Evolutionary conservation across 2,797 vertebrate species (phyloP).

Genomic region (Toxotes lorentzi): DNA sequence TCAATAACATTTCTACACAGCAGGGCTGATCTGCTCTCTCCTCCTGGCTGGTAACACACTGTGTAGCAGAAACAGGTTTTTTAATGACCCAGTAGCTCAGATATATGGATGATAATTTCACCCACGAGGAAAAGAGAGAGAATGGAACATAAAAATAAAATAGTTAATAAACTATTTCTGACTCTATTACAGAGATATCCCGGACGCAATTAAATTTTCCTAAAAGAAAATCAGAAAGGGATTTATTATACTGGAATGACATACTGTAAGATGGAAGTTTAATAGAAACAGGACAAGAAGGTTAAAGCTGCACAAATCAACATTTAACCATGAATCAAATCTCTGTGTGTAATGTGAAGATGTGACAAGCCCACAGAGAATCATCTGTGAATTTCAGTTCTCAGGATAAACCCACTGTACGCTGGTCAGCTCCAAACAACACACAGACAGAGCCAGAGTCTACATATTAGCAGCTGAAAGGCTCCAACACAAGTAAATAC

Average conservation of each 20-base stretch:
- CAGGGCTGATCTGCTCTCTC: conserved; percentile 13
- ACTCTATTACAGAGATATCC: conserved; percentile 9
- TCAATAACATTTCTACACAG: conserved; percentile 18
- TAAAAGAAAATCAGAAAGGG: conserved; percentile 1
- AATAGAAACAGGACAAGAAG: neutral
- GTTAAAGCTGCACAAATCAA: no score
- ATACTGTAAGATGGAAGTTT: neutral
- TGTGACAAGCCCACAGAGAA: no score
- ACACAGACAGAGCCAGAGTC: no score
- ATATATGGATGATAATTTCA: conserved; percentile 40
- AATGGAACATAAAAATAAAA: conserved; percentile 35
- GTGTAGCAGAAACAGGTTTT: neutral
- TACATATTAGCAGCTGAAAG: no score
- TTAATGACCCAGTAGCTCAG: conserved; percentile 45
- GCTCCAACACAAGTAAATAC: no score
- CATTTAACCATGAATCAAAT: no score
- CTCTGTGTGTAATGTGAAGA: no score
- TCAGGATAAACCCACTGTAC: neutral
- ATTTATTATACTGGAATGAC: conserved; percentile 3
- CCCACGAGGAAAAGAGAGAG: conserved; percentile 45
- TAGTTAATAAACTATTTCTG: conserved; percentile 10
- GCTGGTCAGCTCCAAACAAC: neutral
- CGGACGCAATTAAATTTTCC: conserved; percentile 2
- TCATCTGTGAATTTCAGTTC: neutral
- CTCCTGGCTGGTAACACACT: conserved; percentile 35